Base-by-base conservation (phyloP, 1,140 invertebrate genomes). In the Neodiprion fabricii region DNA sequence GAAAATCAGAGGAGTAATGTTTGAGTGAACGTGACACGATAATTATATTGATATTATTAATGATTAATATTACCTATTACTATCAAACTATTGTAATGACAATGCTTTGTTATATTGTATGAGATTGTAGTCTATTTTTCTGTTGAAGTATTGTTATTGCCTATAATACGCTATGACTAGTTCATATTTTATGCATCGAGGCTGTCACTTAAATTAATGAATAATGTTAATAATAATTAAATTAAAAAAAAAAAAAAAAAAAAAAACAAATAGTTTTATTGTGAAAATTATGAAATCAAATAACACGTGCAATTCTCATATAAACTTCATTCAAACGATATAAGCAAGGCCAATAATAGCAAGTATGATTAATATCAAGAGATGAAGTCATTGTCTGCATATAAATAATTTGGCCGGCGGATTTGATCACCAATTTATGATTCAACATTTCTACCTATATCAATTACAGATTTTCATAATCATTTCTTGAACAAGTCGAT, bases 1-100 rank as follows among this genome's bases (percentile, higher is more conserved):
- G 17, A 40, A 40, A 66, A 72, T 17, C 48, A 72, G 40, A 73
- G 66, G 68, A 48, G 49, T 74, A 74, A 40, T 40, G 5, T 40
- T 40, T 40, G 28, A 40, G 28, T 40, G 28, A 40, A 40, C 28
- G 28, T 40, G 28, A 40, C 28, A 61, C 53, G 53, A 61, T 61
- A 17, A 61, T 61, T 61, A 61, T 61, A 61, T 61, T 61, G 53
- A 61, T 61, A 61, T 61, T 61, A 61, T 61, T 61, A 61, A 61
- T 61, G n/a, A 61, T 61, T 17, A 61, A 61, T 61, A 61, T 9
- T 61, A 61, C 53, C n/a, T 17, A 61, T 61, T 61, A 61, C n/a
- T 61, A 61, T 61, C 53, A 61, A 40, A 61, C n/a, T 61, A 61
- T 61, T 17, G 53, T 61, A 61, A 61, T 61, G 53, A 61, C 53